Base-by-base conservation (phyloP, 2,888 invertebrate species). In the Lathronympha strigana region DNA sequence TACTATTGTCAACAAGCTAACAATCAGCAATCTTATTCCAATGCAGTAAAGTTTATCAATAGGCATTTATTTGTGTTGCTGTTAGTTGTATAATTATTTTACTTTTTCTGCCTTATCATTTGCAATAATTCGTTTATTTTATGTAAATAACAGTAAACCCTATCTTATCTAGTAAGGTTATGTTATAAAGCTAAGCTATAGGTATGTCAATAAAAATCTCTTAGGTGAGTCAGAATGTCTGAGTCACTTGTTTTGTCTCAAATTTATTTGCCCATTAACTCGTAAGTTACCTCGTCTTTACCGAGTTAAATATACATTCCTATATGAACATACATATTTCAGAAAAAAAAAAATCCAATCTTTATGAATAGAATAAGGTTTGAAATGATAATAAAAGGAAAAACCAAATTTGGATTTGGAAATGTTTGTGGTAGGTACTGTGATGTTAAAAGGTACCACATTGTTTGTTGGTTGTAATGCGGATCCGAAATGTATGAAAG, bases 221-320 rank as follows among this genome's bases (percentile, higher is more conserved):
- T 43, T 38, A 43, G n/a, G 25, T 62, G 54, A 62, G 25, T 62
- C 62, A 62, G n/a, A 36, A 36, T 45, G 53, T 62, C 19, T 62
- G 62, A 62, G 47, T 54, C 62, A 62, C 19, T 36, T 62, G 45
- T 36, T 54, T 36, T 45, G 31, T 57, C 17, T 19, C 31, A n/a
- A n/a, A 25, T 6, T 23, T 15, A 33, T 53, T 53, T 55, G 17
- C 19, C 40, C 40, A 40, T 9, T 45, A 31, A 23, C 23, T 36
- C 53, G 36, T 51, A 1, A 23, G n/a, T 47, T 33, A n/a, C n/a
- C n/a, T n/a, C n/a, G 33, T n/a, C 57, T 31, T 8, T 28, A 28
- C 55, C 40, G 8, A 31, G 43, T 19, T 43, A 33, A 53, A 33
- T 43, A 43, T 57, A 28, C 57, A 31, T 8, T n/a, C 19, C 19